Percentiles rank a stretch among this genome's conserved stretches.
phyloP scores from a whole-genome alignment of 2,113 vertebrate genomes.

The Gymnocephalus cernua region DNA sequence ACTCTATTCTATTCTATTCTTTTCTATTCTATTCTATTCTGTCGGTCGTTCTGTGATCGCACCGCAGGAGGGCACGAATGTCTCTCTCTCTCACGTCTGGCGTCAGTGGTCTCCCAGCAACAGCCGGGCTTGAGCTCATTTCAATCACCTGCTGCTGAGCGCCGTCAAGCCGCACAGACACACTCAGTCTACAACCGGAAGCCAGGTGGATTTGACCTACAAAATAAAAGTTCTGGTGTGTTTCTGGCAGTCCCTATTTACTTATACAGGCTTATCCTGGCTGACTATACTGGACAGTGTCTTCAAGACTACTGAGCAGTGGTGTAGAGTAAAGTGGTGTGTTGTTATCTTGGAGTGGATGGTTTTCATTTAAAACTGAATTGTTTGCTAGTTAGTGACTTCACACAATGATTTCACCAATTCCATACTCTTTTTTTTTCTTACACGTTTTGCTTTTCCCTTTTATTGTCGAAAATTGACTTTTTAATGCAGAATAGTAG shows the following conservation, averaged over 20 bases:
- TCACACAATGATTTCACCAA: not conserved
- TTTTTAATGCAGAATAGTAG: not conserved
- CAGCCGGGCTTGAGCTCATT: constrained; percentile 60
- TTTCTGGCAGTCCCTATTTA: not conserved
- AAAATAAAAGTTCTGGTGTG: constrained; percentile 47
- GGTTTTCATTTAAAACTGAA: not conserved
- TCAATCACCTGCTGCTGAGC: constrained; percentile 59
- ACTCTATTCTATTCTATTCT: not conserved
- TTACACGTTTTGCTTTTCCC: not conserved
- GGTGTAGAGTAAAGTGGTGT: not conserved
- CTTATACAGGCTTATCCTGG: not conserved
- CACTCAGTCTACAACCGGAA: constrained; percentile 2
- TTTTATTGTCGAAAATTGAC: not conserved
- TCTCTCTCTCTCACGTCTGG: constrained; percentile 53
- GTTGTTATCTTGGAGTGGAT: not conserved
- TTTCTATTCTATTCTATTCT: not conserved
- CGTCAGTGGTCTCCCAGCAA: constrained; percentile 86
- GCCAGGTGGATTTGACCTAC: not conserved
- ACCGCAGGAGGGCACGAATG: constrained; percentile 75
- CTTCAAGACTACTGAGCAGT: not conserved
- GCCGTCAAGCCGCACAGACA: constrained; percentile 35
- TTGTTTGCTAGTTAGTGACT: not conserved
- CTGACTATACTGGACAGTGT: not conserved
- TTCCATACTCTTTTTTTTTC: not conserved
- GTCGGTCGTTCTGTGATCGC: not conserved